Evolutionary conservation across 2,113 vertebrate genomes (phyloP).

Genomic region (Syngnathus scovelli): DNA sequence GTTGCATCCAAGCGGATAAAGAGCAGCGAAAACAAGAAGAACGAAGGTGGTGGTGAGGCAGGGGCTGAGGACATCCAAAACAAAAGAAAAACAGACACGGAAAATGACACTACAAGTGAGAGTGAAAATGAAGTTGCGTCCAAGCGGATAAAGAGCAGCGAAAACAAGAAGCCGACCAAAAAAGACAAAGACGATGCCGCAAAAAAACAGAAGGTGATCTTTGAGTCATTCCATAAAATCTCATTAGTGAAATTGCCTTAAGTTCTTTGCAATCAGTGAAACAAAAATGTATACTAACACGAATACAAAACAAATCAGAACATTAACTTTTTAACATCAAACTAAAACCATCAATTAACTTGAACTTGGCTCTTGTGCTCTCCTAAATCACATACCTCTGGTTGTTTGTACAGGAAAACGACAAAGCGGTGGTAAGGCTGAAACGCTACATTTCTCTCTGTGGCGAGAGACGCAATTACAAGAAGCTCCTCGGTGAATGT

Average conservation of each 20-base stretch:
- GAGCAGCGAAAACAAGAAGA: constrained; percentile 2
- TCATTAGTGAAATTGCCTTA: not conserved
- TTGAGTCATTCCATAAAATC: not conserved
- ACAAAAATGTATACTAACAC: no score
- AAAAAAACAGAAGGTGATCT: constrained; percentile 51
- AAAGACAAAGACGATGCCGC: not conserved
- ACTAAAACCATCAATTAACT: not conserved
- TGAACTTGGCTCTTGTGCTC: not conserved
- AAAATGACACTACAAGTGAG: no score
- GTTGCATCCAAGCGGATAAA: constrained; percentile 45
- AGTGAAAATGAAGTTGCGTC: no score
- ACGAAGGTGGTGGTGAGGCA: no score
- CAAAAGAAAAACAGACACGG: no score
- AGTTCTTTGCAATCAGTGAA: no score
- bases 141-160: no score
- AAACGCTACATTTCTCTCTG: constrained; percentile 82
- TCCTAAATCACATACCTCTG: not conserved
- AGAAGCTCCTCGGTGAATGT: constrained; percentile 76
- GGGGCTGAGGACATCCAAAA: no score
- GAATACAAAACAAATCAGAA: no score
- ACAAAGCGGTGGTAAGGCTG: constrained; percentile 67
- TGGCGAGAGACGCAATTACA: constrained; percentile 78
- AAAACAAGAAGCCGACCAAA: no score
- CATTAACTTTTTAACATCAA: no score
- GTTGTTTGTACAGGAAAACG: constrained; percentile 33